These are phyloP conservation scores for Hipposideros armiger DNA, from an alignment of 2,113 vertebrate genomes.

Conservation along the genomic window DNA sequence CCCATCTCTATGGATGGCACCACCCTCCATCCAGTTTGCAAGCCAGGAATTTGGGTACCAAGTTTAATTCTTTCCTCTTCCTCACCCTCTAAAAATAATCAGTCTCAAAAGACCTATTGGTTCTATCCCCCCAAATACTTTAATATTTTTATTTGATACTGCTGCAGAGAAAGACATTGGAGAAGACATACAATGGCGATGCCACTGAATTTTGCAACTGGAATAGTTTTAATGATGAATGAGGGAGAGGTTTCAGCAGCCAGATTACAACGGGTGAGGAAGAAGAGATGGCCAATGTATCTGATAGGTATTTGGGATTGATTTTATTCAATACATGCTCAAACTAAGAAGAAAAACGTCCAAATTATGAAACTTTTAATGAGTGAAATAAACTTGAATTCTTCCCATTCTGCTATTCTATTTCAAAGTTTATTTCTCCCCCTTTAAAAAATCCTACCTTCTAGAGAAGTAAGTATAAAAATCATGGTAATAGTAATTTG, in stretches of 20 bases:
- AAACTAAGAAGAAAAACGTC: neutral
- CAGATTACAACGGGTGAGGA: neutral
- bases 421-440: neutral
- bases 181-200: neutral
- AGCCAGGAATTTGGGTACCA: neutral
- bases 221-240: neutral
- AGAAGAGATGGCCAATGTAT: neutral
- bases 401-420: neutral
- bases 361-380: neutral
- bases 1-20: neutral
- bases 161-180: neutral
- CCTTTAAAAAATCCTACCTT: neutral
- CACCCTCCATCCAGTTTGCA: neutral
- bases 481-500: neutral
- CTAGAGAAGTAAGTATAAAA: neutral
- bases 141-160: neutral
- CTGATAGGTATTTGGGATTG: neutral
- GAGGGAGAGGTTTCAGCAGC: neutral
- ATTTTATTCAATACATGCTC: neutral
- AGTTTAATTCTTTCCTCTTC: neutral
- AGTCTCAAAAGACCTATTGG: neutral
- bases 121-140: neutral
- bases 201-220: neutral
- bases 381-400: neutral
- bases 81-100: neutral